A percentile compares a stretch with the other conserved stretches of the same genome.
Conservation (phyloP, 1,140 invertebrate species). For the Acromyrmex heyeri region DNA sequence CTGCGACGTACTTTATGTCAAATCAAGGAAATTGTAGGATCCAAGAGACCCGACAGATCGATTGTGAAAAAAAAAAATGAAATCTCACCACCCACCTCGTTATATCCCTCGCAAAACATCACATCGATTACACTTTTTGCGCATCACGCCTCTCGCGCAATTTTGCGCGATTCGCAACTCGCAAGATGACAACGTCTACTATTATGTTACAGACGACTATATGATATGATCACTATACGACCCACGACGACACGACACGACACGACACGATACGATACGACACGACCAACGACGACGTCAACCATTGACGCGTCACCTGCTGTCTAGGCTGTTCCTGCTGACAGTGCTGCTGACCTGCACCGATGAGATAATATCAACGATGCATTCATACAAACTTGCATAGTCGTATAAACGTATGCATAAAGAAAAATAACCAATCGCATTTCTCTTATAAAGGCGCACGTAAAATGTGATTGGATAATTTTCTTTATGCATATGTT, state of each 20-base stretch:
- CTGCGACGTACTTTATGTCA: background rate
- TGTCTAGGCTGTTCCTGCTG: too few relatives aligned
- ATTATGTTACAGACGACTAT: background rate
- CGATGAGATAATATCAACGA: too few relatives aligned
- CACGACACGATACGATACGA: background rate
- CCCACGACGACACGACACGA: conserved; percentile 3
- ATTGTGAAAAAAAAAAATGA: background rate
- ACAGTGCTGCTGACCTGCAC: too few relatives aligned
- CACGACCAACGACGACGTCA: background rate
- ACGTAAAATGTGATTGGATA: too few relatives aligned
- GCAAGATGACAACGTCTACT: conserved; percentile 2
- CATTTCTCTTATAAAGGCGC: too few relatives aligned
- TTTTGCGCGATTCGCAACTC: conserved; percentile 50
- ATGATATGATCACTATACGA: background rate
- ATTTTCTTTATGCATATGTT: too few relatives aligned
- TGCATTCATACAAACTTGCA: too few relatives aligned
- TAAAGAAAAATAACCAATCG: too few relatives aligned
- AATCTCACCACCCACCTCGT: conserved; percentile 80
- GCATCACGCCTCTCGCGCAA: conserved; percentile 54
- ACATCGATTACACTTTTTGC: conserved; percentile 82
- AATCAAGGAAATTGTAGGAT: background rate
- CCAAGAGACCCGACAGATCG: background rate
- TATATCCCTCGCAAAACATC: conserved; percentile 85
- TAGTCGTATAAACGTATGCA: too few relatives aligned
- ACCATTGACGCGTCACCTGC: too few relatives aligned